A percentile compares a stretch with the other conserved stretches of the same genome.
These are phyloP conservation scores for Cynoglossus semilaevis DNA, from an alignment of 2,113 vertebrate species.

Conservation along the genomic window DNA sequence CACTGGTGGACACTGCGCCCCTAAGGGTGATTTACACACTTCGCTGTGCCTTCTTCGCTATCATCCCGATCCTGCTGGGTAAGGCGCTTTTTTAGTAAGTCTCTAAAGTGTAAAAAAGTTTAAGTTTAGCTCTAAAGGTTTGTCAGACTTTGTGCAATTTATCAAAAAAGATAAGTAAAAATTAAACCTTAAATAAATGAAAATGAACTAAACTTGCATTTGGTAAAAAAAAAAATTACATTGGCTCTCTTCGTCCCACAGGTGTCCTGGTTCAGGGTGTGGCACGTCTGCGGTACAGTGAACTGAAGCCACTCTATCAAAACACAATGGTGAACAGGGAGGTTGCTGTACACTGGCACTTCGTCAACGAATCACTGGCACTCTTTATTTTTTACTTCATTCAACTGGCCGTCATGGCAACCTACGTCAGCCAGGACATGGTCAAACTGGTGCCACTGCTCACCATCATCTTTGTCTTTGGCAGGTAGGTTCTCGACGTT, in stretches of 20 bases:
- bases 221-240: neutral
- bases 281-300: slow-evolving; percentile 75
- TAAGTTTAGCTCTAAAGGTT: too few species aligned
- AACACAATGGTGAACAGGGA: slow-evolving; percentile 64
- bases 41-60: slow-evolving; percentile 86
- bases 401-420: slow-evolving; percentile 85
- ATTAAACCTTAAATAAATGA: too few species aligned
- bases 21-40: slow-evolving; percentile 87
- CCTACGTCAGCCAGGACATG: slow-evolving; percentile 82
- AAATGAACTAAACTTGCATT: too few species aligned
- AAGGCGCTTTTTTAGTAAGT: too few species aligned
- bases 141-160: neutral
- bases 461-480: slow-evolving; percentile 84
- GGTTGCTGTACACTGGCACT: slow-evolving; percentile 78
- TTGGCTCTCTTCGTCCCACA: slow-evolving; percentile 24
- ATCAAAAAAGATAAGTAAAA: too few species aligned
- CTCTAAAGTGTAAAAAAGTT: too few species aligned
- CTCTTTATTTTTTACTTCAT: slow-evolving; percentile 92
- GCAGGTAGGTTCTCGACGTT: slow-evolving; percentile 69
- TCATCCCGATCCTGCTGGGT: slow-evolving; percentile 88
- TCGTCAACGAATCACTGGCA: slow-evolving; percentile 79
- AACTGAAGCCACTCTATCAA: slow-evolving; percentile 75
- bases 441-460: slow-evolving; percentile 90
- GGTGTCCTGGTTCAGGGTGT: slow-evolving; percentile 83
- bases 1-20: slow-evolving; percentile 75